A percentile compares a stretch with the other conserved stretches of the same genome.
phyloP scores from a whole-genome alignment of 2,113 vertebrate genomes.

The Toxotes chatareus region DNA sequence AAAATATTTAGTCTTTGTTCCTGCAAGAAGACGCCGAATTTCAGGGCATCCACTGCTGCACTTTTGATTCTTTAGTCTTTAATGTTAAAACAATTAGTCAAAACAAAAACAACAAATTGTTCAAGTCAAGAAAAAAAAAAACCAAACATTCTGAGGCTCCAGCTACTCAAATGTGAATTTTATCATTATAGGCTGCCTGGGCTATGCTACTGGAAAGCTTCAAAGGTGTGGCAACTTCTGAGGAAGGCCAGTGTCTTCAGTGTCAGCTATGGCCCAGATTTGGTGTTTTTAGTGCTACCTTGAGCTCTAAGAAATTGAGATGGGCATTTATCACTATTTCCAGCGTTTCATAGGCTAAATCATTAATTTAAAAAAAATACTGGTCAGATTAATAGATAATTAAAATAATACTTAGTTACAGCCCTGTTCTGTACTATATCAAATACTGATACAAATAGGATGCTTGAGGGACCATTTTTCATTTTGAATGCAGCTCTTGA shows the following conservation, averaged over 20 bases:
- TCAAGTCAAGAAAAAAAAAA: background rate
- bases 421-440: background rate
- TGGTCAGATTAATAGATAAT: background rate
- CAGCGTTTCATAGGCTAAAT: background rate
- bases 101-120: background rate
- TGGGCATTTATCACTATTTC: background rate
- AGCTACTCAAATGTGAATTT: background rate
- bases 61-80: background rate
- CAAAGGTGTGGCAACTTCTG: no score
- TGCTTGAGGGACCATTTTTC: background rate
- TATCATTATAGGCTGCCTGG: no score
- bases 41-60: background rate
- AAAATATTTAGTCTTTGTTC: constrained; percentile 22
- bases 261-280: no score
- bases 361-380: background rate
- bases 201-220: no score
- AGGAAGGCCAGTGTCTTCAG: no score
- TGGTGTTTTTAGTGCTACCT: background rate
- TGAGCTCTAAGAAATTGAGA: background rate
- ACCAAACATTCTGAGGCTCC: background rate
- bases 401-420: background rate
- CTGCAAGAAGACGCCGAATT: background rate
- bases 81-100: background rate
- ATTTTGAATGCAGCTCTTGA: constrained; percentile 23
- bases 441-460: background rate